phyloP scores from a whole-genome alignment of 2,113 vertebrate genomes.

The Theropithecus gelada region DNA sequence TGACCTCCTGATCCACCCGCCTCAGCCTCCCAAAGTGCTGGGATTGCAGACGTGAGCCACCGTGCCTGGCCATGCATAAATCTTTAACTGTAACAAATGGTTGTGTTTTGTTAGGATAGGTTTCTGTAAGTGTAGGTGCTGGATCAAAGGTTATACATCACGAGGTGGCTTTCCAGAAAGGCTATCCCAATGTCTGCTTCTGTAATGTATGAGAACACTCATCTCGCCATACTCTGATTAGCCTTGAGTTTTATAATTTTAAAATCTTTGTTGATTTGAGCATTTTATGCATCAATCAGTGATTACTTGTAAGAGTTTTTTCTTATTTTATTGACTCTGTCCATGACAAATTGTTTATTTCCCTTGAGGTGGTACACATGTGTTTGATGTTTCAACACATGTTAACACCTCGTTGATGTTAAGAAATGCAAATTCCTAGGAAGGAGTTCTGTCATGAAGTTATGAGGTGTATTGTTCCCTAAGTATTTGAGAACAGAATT shows the following conservation, averaged over 20 bases:
- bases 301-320: background rate
- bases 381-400: background rate
- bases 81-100: background rate
- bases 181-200: background rate
- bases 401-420: conserved; percentile 1
- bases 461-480: background rate
- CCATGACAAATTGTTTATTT: background rate
- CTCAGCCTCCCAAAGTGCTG: no score
- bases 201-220: background rate
- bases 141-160: background rate
- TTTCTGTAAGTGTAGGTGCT: background rate
- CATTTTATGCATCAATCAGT: background rate
- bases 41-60: no score
- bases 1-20: no score
- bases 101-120: background rate
- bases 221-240: background rate
- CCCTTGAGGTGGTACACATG: background rate
- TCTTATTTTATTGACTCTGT: background rate
- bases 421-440: background rate
- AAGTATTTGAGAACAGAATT: background rate
- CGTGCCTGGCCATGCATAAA: background rate
- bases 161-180: background rate
- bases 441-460: background rate
- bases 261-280: background rate
- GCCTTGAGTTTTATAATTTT: background rate